Evolutionary conservation across 2,797 vertebrate genomes (phyloP).

Genomic region (Ciconia nigra): DNA sequence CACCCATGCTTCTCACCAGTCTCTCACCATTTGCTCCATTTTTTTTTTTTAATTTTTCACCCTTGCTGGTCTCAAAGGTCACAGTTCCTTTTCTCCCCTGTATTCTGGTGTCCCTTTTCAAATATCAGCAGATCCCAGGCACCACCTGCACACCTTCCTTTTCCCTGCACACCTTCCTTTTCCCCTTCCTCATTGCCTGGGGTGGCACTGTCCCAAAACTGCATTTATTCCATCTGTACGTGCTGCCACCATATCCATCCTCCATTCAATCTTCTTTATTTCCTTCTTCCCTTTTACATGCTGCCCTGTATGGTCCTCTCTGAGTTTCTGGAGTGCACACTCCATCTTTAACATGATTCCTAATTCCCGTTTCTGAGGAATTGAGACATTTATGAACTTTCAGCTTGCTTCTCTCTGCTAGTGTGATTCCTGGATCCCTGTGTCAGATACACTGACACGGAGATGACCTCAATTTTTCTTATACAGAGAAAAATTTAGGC

Average conservation of each 20-base stretch:
- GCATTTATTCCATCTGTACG: background rate
- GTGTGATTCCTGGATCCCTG: background rate
- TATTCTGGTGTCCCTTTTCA: background rate
- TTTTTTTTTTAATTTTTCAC: background rate
- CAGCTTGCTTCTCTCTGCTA: background rate
- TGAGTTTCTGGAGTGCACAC: background rate
- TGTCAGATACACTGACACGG: background rate
- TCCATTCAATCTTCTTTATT: background rate
- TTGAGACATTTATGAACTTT: background rate
- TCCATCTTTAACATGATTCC: background rate
- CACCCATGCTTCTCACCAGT: background rate
- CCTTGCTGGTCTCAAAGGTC: background rate
- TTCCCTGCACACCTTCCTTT: background rate
- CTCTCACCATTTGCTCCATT: background rate
- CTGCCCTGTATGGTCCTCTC: background rate
- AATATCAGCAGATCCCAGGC: background rate
- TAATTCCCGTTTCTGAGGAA: background rate
- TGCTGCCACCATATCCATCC: background rate
- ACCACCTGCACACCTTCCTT: background rate
- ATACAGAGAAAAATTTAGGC: background rate
- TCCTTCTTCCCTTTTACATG: background rate
- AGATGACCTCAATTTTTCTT: background rate
- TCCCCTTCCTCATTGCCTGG: background rate
- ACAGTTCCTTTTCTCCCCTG: background rate
- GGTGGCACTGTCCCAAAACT: background rate